Percentiles rank a stretch among this genome's conserved stretches.
Evolutionary conservation across 2,888 invertebrate genomes (phyloP).

Genomic region (Tromatobia lineatoria): DNA sequence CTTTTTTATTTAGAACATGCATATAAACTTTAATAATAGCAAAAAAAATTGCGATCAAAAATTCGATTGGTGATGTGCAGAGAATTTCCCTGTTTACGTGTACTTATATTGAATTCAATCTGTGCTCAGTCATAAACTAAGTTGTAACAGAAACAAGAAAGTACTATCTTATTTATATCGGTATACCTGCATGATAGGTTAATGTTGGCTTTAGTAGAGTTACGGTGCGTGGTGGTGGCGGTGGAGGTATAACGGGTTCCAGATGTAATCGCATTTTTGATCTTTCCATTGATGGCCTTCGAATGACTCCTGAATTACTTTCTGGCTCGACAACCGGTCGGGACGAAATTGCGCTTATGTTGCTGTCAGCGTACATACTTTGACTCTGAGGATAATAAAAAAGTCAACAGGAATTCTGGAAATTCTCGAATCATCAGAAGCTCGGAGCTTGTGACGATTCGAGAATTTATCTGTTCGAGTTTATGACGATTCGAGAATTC

Average conservation of each 20-base stretch:
- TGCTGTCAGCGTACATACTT: slow-evolving; percentile 81
- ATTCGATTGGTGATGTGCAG: not conserved
- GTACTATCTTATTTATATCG: too few species aligned
- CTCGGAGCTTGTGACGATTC: too few species aligned
- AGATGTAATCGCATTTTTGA: slow-evolving; percentile 80
- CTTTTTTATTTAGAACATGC: too few species aligned
- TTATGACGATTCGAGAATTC: too few species aligned
- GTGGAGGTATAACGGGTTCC: slow-evolving; percentile 80
- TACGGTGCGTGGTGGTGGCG: slow-evolving; percentile 82
- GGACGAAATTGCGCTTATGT: slow-evolving; percentile 78
- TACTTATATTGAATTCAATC: not conserved
- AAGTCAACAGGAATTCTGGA: too few species aligned
- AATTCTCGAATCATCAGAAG: too few species aligned
- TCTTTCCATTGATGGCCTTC: slow-evolving; percentile 81
- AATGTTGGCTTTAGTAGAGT: slow-evolving; percentile 79
- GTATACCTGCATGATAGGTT: slow-evolving; percentile 75
- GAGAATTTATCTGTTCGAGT: too few species aligned
- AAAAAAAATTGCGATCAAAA: too few species aligned
- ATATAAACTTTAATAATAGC: too few species aligned
- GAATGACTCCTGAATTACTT: slow-evolving; percentile 73
- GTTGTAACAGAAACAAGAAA: too few species aligned
- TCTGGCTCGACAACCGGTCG: slow-evolving; percentile 72
- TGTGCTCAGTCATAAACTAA: too few species aligned
- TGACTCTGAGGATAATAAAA: too few species aligned
- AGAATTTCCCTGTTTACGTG: not conserved